Evolutionary conservation across 2,888 invertebrate species (phyloP).

Genomic region (Romanomermis culicivorax): DNA sequence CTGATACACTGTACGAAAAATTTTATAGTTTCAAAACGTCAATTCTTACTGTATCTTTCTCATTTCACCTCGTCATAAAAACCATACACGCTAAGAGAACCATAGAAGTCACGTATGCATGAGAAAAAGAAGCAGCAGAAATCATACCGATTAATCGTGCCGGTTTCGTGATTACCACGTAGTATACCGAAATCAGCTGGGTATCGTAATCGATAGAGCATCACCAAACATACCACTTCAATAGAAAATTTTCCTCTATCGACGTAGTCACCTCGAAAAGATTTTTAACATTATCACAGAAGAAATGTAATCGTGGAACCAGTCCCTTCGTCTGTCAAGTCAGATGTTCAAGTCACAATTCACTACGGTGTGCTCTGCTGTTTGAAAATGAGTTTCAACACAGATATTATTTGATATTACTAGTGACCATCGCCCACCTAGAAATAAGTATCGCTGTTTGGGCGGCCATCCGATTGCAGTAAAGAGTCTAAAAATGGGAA

Average conservation of each 20-base stretch:
- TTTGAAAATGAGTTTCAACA: too few relatives aligned
- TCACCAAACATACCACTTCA: background rate
- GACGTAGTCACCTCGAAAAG: background rate
- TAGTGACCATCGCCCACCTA: too few relatives aligned
- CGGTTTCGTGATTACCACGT: background rate
- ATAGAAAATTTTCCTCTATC: background rate
- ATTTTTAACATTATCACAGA: too few relatives aligned
- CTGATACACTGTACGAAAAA: background rate
- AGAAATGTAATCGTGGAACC: too few relatives aligned
- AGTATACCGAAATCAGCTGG: background rate
- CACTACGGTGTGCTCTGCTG: too few relatives aligned
- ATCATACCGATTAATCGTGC: background rate
- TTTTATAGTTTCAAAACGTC: background rate
- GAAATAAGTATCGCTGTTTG: background rate
- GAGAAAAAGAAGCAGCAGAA: background rate
- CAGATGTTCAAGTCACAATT: too few relatives aligned
- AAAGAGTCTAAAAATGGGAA: background rate
- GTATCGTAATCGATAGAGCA: background rate
- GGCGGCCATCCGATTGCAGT: constrained; percentile 1
- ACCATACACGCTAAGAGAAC: background rate
- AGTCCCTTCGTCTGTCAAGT: too few relatives aligned
- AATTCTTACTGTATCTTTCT: too few relatives aligned
- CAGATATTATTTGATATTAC: too few relatives aligned
- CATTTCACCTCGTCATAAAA: background rate
- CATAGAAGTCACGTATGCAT: background rate